Percentiles rank a stretch among this genome's conserved stretches.
Conservation (phyloP, 1,140 invertebrate species). For the Lutraria rhynchaena region DNA sequence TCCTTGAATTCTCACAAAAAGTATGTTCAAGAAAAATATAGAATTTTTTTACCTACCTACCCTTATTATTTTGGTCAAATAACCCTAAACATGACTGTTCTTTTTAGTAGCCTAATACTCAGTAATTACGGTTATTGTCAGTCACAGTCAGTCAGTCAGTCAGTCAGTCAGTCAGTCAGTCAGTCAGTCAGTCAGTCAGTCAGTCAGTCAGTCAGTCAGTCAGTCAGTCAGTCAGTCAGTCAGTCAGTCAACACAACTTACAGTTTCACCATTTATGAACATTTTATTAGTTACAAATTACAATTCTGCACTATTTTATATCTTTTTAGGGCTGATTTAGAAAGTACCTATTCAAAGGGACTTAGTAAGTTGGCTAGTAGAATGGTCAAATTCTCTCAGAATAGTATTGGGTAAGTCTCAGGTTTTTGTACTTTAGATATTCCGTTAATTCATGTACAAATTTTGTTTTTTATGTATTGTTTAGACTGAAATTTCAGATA, state of each 20-base stretch:
- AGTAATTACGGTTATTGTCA: no score
- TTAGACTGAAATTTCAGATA: no score
- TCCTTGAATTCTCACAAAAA: no score
- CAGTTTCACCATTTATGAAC: no score
- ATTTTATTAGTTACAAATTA: background rate
- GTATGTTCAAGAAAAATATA: no score
- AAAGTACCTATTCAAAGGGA: conserved; percentile 94
- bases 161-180: conserved; percentile 48
- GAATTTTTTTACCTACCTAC: no score
- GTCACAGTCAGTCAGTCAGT: conserved; percentile 45
- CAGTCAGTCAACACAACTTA: conserved; percentile 58
- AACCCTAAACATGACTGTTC: no score
- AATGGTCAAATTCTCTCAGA: conserved; percentile 89
- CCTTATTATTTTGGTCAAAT: no score
- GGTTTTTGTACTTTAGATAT: no score
- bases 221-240: conserved; percentile 51
- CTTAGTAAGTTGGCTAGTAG: conserved; percentile 93
- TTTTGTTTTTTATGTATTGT: no score
- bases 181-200: conserved; percentile 50
- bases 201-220: conserved; percentile 58
- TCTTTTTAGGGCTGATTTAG: conserved; percentile 91
- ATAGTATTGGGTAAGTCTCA: conserved; percentile 86
- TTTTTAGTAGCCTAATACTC: no score
- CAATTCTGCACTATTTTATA: conserved; percentile 42
- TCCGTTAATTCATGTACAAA: no score